phyloP scores from a whole-genome alignment of 2,797 vertebrate genomes.

The Sparus aurata region DNA sequence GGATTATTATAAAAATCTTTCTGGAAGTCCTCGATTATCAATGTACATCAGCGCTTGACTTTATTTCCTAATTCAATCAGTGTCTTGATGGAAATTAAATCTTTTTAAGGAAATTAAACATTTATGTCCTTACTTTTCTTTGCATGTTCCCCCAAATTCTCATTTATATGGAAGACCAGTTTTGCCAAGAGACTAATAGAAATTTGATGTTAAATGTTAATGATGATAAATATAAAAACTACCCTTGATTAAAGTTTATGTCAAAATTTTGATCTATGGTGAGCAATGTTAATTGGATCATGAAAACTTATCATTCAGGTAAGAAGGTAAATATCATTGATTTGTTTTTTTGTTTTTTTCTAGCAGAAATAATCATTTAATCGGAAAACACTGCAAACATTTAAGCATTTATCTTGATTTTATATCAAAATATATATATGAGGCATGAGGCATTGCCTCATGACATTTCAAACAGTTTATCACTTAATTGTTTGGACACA shows the following conservation, averaged over 20 bases:
- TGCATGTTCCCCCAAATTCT: background rate
- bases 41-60: background rate
- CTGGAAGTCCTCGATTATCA: slow-evolving; percentile 17
- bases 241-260: background rate
- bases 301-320: background rate
- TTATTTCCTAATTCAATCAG: slow-evolving; percentile 24
- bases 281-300: background rate
- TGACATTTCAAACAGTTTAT: slow-evolving; percentile 26
- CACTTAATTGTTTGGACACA: slow-evolving; percentile 15
- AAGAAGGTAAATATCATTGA: background rate
- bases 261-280: background rate
- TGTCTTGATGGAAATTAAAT: slow-evolving; percentile 12
- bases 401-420: background rate
- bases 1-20: slow-evolving; percentile 4
- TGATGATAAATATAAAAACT: background rate
- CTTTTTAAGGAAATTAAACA: slow-evolving; percentile 18
- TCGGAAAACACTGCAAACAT: background rate
- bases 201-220: background rate
- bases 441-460: background rate
- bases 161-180: background rate
- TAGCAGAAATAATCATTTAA: no score
- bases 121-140: background rate
- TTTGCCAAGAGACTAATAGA: background rate
- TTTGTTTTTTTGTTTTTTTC: background rate
- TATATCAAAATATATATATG: background rate